Base-by-base conservation (phyloP, 2,113 vertebrate genomes). In the Lepus americanus region DNA sequence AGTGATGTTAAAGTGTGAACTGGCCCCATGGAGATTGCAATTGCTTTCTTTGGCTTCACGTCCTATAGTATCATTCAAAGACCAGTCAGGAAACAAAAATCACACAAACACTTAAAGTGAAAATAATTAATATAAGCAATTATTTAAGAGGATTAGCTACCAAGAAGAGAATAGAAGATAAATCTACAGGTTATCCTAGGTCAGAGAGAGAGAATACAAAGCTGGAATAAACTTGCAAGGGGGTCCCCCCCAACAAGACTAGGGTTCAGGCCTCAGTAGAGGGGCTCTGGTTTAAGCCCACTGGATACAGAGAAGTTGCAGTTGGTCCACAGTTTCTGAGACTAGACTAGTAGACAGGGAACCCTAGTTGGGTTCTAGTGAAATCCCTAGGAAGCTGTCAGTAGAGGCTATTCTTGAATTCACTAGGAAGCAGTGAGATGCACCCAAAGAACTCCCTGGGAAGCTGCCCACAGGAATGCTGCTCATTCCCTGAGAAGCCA, bases 71-170 rank as follows among this genome's bases (percentile, higher is more conserved):
- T 74, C 31, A 84, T 7, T 79, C 49, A 92, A 81, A 74, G 73
- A 17, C 20, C 33, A 72, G 44, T 63, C 25, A 92, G 25, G 16
- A 86, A 13, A 82, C 3, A 84, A 61, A 80, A 81, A 85, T 11
- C 22, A 31, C 25, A 59, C 25, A 66, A 64, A 33, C 64, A 61
- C 51, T 85, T 70, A 19, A 81, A 89, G 29, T 73, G n/a, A 27
- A 59, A 85, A 92, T 29, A 5, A 59, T 80, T 70, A 85, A n/a
- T 51, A 27, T 53, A 83, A 90, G 82, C 33, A 95, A 72, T 69
- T 79, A 79, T 72, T 74, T 69, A 83, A 90, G 36, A 16, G 25
- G 36, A 73, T 88, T 74, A 20, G 29, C 87, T 88, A 92, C 25
- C 13, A 85, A 84, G 53, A 59, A 84, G 8, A 16, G 11, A 9